A percentile compares a stretch with the other conserved stretches of the same genome.
Evolutionary conservation across 2,888 invertebrate species (phyloP).

Genomic region (Helobdella robusta): DNA sequence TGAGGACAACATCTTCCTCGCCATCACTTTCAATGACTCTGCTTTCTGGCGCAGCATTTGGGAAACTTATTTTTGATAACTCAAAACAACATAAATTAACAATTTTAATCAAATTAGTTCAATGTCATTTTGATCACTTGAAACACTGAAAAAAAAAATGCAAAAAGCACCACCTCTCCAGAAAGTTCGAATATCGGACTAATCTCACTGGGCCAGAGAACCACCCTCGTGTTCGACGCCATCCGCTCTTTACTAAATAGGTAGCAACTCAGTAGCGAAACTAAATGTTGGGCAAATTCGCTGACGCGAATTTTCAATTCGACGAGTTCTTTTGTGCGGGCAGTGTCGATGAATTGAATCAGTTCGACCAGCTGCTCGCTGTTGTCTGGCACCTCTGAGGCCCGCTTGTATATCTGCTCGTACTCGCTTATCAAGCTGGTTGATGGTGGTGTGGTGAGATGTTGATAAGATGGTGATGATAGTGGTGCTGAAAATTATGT

Average conservation of each 20-base stretch:
- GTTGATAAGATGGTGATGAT: too few relatives aligned
- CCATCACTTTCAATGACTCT: conserved; percentile 72
- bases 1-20: conserved; percentile 68
- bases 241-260: conserved; percentile 66
- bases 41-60: conserved; percentile 53
- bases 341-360: conserved; percentile 70
- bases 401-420: conserved; percentile 61
- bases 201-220: conserved; percentile 73
- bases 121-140: not conserved
- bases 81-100: not conserved
- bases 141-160: not conserved
- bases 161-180: conserved; percentile 52
- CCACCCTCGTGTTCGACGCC: conserved; percentile 67
- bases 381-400: conserved; percentile 64
- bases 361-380: conserved; percentile 73
- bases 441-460: too few relatives aligned
- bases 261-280: conserved; percentile 61
- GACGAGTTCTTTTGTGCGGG: conserved; percentile 63
- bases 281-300: conserved; percentile 32
- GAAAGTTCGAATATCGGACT: conserved; percentile 72
- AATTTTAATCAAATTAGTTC: not conserved
- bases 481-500: too few relatives aligned
- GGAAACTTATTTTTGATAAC: not conserved
- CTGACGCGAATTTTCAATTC: conserved; percentile 63
- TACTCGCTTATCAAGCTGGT: conserved; percentile 55